These are phyloP conservation scores for Cetoscarus ocellatus DNA, from an alignment of 2,797 vertebrate genomes.

Conservation along the genomic window DNA sequence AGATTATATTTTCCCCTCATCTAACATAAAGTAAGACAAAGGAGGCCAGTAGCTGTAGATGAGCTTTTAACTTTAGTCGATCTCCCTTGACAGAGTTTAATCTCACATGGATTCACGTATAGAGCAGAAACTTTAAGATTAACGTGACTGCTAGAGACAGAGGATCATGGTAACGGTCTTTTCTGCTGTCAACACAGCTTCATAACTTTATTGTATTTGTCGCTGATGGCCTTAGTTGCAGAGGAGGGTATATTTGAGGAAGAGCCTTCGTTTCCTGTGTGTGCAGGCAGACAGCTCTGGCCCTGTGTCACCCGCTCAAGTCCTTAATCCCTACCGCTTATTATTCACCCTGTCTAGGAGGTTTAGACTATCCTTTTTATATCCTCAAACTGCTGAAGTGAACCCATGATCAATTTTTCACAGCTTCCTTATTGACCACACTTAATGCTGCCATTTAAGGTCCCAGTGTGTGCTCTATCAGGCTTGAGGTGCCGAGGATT, in stretches of 20 bases:
- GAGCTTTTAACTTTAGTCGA: constrained; percentile 44
- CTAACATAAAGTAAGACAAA: constrained; percentile 66
- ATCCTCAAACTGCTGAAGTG: constrained; percentile 33
- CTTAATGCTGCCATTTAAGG: constrained; percentile 33
- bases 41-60: constrained; percentile 54
- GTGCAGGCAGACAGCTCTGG: constrained; percentile 22
- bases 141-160: constrained; percentile 63
- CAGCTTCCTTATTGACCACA: constrained; percentile 44
- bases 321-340: constrained; percentile 57
- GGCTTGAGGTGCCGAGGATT: constrained; percentile 6
- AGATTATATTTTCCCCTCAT: constrained; percentile 63
- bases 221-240: constrained; percentile 40
- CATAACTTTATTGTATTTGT: constrained; percentile 63
- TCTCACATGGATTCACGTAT: constrained; percentile 60
- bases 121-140: constrained; percentile 66
- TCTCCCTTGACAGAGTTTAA: constrained; percentile 55
- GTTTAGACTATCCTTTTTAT: constrained; percentile 26
- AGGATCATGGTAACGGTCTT: constrained; percentile 35
- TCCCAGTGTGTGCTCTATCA: constrained; percentile 12
- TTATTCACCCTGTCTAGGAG: constrained; percentile 34
- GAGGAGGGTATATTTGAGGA: constrained; percentile 49
- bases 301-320: constrained; percentile 19
- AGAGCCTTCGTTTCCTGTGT: constrained; percentile 36
- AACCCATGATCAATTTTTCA: constrained; percentile 64
- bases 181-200: constrained; percentile 45